These are phyloP conservation scores for Apodemus agrarius DNA, from an alignment of 2,797 vertebrate genomes.

Conservation along the genomic window DNA sequence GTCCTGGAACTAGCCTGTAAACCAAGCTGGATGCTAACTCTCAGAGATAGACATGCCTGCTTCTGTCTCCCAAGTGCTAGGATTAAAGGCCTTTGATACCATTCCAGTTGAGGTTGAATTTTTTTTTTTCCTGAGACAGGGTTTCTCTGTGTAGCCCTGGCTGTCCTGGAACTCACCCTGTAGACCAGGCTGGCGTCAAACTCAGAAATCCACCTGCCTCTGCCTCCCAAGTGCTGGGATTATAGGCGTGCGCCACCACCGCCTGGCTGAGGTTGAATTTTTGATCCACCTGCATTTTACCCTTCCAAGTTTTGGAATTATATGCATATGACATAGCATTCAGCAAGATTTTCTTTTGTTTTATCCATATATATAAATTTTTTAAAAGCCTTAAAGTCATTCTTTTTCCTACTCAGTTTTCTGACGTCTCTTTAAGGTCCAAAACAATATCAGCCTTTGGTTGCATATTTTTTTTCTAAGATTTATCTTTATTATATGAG, in stretches of 20 bases:
- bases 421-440: neutral
- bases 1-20: neutral
- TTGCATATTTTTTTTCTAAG: neutral
- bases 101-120: too few relatives aligned
- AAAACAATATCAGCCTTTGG: neutral
- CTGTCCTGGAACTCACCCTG: too few relatives aligned
- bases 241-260: too few relatives aligned
- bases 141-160: too few relatives aligned
- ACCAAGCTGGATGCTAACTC: neutral
- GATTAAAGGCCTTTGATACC: too few relatives aligned
- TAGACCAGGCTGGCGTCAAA: too few relatives aligned
- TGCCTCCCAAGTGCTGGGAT: too few relatives aligned
- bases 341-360: neutral
- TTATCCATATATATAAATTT: constrained; percentile 34
- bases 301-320: neutral
- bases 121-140: too few relatives aligned
- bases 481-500: too few relatives aligned
- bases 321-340: neutral
- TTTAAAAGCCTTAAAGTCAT: constrained; percentile 36
- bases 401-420: constrained; percentile 36
- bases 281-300: neutral
- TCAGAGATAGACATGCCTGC: too few relatives aligned
- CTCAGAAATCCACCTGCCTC: too few relatives aligned
- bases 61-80: too few relatives aligned
- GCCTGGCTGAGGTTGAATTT: neutral